Base-by-base conservation (phyloP, 1,140 invertebrate species). In the Nylanderia fulva region DNA sequence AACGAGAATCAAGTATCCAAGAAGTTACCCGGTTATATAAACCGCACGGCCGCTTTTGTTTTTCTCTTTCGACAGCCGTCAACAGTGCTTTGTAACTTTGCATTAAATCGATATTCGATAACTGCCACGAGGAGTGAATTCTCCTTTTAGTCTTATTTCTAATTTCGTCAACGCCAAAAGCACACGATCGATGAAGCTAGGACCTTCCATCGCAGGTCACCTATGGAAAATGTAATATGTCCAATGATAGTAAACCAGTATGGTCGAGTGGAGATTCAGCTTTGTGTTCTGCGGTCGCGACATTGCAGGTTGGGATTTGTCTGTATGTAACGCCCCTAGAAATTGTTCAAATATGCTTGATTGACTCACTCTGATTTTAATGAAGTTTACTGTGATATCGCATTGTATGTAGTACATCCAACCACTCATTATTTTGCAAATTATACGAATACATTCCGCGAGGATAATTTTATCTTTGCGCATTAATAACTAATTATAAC, bases 81-180 rank as follows among this genome's bases (percentile, higher is more conserved):
- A 86, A 84, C 21, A 56, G 56, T 36, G 64, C 69, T 68, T 84
- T 48, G 64, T 79, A 87, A 88, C 80, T 87, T 64, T 58, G 77
- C 86, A 64, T 76, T 54, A 80, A 87, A 87, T 88, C 86, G 86
- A 88, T 88, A 84, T 58, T 64, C 39, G 69, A 39, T 68, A 86
- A 75, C 72, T 39, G 54, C n/a, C 27, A 33, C 52, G 48, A 27
- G 39, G 24, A 27, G 24, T 2, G 48, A 9, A 54, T 60, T 71
- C 84, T 76, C 77, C 76, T 85, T 77, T 27, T 45, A 24, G 45
- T 15, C 71, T 77, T 86, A 76, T 71, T 75, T 84, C 71, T 77
- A 79, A 88, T 88, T 87, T 87, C 56, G 54, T 72, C 60, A 75
- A 88, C 82, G 77, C 79, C 77, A 79, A 75, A 71, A n/a, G 39